phyloP scores from a whole-genome alignment of 2,888 invertebrate genomes.

The Tiphia femorata region DNA sequence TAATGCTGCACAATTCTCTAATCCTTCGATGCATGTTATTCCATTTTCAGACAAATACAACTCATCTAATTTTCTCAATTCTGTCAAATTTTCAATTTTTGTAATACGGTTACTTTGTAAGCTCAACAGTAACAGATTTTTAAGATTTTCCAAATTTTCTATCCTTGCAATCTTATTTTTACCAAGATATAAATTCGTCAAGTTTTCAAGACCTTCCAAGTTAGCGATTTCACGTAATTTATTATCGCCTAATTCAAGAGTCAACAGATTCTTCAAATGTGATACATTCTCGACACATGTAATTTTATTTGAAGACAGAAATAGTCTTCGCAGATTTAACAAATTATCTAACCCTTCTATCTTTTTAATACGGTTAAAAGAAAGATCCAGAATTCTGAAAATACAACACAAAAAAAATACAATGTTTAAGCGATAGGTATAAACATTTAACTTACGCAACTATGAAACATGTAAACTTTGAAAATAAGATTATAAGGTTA shows the following conservation, averaged over 20 bases:
- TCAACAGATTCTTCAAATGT: constrained; percentile 81
- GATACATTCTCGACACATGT: constrained; percentile 88
- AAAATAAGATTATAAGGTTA: no score
- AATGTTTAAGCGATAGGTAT: no score
- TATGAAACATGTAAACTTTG: no score
- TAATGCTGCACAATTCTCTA: constrained; percentile 78
- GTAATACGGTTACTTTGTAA: constrained; percentile 91
- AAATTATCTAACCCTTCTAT: constrained; percentile 86
- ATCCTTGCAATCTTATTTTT: constrained; percentile 95
- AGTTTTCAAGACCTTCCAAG: constrained; percentile 79
- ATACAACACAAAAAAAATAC: neutral
- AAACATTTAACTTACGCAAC: no score
- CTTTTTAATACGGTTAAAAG: constrained; percentile 92
- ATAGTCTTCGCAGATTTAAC: constrained; percentile 84
- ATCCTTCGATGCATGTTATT: constrained; percentile 81
- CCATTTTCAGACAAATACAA: constrained; percentile 96
- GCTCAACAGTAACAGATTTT: constrained; percentile 84
- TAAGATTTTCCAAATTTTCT: constrained; percentile 81
- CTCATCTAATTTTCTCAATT: constrained; percentile 82
- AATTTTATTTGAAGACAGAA: constrained; percentile 91
- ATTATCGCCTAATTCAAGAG: constrained; percentile 96
- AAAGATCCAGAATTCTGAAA: constrained; percentile 89
- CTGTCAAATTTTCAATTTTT: constrained; percentile 87
- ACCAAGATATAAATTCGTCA: constrained; percentile 88
- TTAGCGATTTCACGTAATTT: constrained; percentile 91